Evolutionary conservation across 2,888 invertebrate species (phyloP), one percentile per base, ranked within the genome.

Genomic region (Sthenelais limicola): DNA sequence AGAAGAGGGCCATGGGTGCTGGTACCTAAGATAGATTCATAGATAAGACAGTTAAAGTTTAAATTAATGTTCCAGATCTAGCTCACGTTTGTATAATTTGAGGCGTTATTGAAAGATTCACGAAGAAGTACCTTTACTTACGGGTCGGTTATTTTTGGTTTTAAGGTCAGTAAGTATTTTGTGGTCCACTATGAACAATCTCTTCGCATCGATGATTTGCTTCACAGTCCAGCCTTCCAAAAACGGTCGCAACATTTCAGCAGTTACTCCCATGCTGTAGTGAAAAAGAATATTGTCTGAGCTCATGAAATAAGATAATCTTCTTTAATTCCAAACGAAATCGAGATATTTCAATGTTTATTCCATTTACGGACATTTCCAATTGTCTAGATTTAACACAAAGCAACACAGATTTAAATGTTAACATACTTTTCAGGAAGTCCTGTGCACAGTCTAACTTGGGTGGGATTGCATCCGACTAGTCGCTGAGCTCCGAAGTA

Each of bases 341-440:
- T n/a, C n/a, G n/a, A n/a, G n/a, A n/a, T n/a, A n/a, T n/a, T n/a
- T n/a, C n/a, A n/a, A n/a, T n/a, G n/a, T n/a, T n/a, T n/a, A n/a
- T n/a, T n/a, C n/a, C n/a, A n/a, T n/a, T n/a, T n/a, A n/a, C n/a
- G n/a, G n/a, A n/a, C n/a, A n/a, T n/a, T n/a, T n/a, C n/a, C n/a
- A n/a, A n/a, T n/a, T n/a, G n/a, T n/a, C n/a, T n/a, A n/a, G n/a
- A n/a, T n/a, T n/a, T n/a, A n/a, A n/a, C n/a, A n/a, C n/a, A n/a
- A n/a, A n/a, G n/a, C n/a, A n/a, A n/a, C n/a, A n/a, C n/a, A n/a
- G n/a, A n/a, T n/a, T n/a, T n/a, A n/a, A n/a, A n/a, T n/a, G n/a
- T n/a, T n/a, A 9, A 69, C 86, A 82, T 81, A 89, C 89, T 88
- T 89, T 51, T 88, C 86, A 32, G 89, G 89, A 35, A 89, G 86